phyloP scores from a whole-genome alignment of 2,888 invertebrate genomes.

The Ametastegia equiseti region DNA sequence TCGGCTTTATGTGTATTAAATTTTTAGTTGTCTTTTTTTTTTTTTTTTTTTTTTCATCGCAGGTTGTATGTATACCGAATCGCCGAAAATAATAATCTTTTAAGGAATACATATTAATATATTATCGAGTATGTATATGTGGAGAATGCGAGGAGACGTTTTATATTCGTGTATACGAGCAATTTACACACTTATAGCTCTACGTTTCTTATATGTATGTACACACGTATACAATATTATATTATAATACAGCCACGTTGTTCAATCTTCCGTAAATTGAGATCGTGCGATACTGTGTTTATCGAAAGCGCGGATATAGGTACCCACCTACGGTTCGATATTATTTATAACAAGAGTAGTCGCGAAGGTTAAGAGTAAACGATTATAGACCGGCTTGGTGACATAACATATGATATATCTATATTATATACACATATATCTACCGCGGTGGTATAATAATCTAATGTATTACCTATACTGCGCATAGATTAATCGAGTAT shows the following conservation, averaged over 20 bases:
- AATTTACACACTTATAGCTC: no score
- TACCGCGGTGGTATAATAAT: no score
- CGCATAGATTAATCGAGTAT: no score
- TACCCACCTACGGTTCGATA: background rate
- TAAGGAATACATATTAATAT: background rate
- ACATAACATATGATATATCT: slow-evolving; percentile 12
- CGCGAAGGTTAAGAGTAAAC: slow-evolving; percentile 35
- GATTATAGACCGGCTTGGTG: slow-evolving; percentile 10
- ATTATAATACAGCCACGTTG: no score
- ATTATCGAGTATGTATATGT: background rate
- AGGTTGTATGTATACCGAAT: background rate
- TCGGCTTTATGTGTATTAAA: background rate
- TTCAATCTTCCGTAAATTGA: background rate
- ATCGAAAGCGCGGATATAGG: background rate
- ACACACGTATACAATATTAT: no score
- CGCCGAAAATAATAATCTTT: background rate
- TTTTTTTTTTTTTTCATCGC: no score
- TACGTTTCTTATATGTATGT: no score
- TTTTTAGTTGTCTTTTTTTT: no score
- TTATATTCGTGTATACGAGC: background rate
- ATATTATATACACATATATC: no score
- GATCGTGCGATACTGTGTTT: no score
- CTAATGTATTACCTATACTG: no score
- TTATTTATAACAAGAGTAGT: slow-evolving; percentile 19
- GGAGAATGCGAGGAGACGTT: background rate